Conservation (phyloP, 2,888 invertebrate genomes). For the Ceraclea dissimilis region DNA sequence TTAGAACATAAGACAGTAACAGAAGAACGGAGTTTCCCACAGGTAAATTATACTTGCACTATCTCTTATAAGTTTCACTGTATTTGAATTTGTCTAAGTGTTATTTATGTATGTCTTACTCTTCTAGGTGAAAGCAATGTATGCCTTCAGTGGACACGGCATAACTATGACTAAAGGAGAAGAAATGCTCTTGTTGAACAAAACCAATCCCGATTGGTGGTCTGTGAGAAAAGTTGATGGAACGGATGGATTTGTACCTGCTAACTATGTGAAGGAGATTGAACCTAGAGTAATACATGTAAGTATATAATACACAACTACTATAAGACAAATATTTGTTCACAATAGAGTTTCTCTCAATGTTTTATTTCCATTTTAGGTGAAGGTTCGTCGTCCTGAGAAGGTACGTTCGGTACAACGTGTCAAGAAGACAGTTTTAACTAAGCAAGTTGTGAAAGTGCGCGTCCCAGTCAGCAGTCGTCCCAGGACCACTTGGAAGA, state of each 20-base stretch:
- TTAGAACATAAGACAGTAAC: slow-evolving; percentile 79
- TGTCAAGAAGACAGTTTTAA: slow-evolving; percentile 84
- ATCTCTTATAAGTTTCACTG: neutral
- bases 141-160: slow-evolving; percentile 88
- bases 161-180: slow-evolving; percentile 90
- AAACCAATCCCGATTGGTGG: slow-evolving; percentile 99
- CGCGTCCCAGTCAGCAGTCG: slow-evolving; percentile 45
- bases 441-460: slow-evolving; percentile 78
- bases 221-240: slow-evolving; percentile 89
- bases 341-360: too few species aligned
- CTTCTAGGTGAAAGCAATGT: slow-evolving; percentile 60
- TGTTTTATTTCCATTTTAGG: slow-evolving; percentile 35
- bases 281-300: slow-evolving; percentile 76
- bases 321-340: too few species aligned
- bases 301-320: neutral
- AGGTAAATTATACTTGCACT: slow-evolving; percentile 44
- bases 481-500: slow-evolving; percentile 25
- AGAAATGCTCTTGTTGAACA: slow-evolving; percentile 85
- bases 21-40: slow-evolving; percentile 80
- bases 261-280: slow-evolving; percentile 89
- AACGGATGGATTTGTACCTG: slow-evolving; percentile 94
- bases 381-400: slow-evolving; percentile 79
- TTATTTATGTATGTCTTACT: neutral
- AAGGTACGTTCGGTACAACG: slow-evolving; percentile 76
- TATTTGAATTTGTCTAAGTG: neutral